A percentile compares a stretch with the other conserved stretches of the same genome.
These are phyloP conservation scores for Sinocyclocheilus anshuiensis DNA, from an alignment of 2,113 vertebrate genomes.

Conservation along the genomic window DNA sequence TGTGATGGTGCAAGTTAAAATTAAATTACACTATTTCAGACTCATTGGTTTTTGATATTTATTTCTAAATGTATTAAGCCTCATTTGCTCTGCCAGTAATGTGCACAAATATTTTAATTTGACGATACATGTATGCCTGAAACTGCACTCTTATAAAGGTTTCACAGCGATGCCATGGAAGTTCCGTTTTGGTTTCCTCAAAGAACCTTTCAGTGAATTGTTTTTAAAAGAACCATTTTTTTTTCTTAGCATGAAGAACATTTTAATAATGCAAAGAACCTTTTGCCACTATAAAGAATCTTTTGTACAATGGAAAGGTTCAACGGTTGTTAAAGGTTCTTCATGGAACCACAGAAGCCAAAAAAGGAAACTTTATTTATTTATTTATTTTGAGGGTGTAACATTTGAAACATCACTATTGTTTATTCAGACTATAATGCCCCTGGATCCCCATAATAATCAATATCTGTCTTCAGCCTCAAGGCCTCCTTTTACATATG, in stretches of 20 bases:
- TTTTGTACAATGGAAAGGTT: not conserved
- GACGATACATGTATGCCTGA: not conserved
- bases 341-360: no score
- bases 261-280: no score
- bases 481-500: not conserved
- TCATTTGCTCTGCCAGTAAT: not conserved
- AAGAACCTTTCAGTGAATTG: not conserved
- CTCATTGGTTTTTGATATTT: not conserved
- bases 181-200: not conserved
- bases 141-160: not conserved
- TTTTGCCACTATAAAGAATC: not conserved
- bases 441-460: not conserved
- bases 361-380: no score
- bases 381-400: not conserved
- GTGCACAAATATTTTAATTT: not conserved
- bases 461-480: not conserved
- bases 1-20: not conserved
- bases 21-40: not conserved
- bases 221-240: not conserved
- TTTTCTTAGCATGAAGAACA: not conserved
- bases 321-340: no score
- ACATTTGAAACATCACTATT: not conserved
- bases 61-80: not conserved
- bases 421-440: not conserved
- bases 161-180: not conserved